Percentiles rank a stretch among this genome's conserved stretches.
Conservation (phyloP, 2,797 vertebrate species). For the Stomatorhinus walkeri region DNA sequence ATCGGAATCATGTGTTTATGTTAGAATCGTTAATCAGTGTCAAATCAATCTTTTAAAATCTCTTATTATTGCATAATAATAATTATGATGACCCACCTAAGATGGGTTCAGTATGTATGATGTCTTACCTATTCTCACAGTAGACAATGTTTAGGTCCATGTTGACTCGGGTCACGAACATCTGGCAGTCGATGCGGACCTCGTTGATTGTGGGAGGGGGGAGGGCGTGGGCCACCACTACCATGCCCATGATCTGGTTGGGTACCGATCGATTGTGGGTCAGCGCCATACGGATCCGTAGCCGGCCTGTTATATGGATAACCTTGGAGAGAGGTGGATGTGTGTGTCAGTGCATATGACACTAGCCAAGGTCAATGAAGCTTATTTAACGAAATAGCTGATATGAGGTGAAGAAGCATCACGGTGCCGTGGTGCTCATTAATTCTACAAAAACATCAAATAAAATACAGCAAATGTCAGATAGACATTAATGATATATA, state of each 20-base stretch:
- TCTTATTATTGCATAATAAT: not conserved
- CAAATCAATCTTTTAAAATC: not conserved
- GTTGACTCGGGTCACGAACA: constrained; percentile 98
- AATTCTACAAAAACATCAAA: not conserved
- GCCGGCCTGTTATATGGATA: constrained; percentile 91
- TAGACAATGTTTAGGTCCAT: constrained; percentile 99
- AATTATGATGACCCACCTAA: not conserved
- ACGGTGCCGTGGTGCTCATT: not conserved
- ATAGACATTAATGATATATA: constrained; percentile 10
- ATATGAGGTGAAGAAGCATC: not conserved
- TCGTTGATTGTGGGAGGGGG: constrained; percentile 98
- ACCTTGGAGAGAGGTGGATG: constrained; percentile 61
- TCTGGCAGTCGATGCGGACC: constrained; percentile 98
- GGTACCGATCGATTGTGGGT: constrained; percentile 85
- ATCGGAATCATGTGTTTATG: not conserved
- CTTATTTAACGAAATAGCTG: not conserved
- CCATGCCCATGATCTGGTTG: constrained; percentile 94
- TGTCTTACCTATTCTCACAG: constrained; percentile 92
- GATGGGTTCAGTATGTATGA: not conserved
- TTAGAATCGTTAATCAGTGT: not conserved
- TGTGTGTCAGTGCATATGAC: not conserved
- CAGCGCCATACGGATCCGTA: constrained; percentile 86
- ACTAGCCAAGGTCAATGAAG: not conserved
- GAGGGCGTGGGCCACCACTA: constrained; percentile 91
- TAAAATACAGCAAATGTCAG: not conserved